Conservation (phyloP, 1,140 invertebrate species). For the Globodera ellingtonae region DNA sequence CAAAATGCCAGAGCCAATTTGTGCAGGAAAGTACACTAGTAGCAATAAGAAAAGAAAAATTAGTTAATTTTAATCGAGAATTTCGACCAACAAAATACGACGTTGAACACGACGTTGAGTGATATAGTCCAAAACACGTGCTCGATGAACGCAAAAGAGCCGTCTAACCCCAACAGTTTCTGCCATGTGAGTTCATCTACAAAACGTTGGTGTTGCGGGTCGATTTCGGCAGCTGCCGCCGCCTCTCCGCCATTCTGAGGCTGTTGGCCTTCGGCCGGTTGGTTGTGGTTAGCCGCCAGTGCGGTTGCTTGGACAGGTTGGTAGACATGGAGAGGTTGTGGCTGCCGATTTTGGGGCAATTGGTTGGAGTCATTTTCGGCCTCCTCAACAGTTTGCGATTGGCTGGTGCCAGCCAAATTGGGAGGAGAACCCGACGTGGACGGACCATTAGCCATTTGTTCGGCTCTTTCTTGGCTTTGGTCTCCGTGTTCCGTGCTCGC, state of each 20-base stretch:
- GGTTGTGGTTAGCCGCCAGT: constrained; percentile 2
- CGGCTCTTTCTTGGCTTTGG: neutral
- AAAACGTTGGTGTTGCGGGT: constrained; percentile 70
- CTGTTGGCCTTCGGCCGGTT: constrained; percentile 13
- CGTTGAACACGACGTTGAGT: constrained; percentile 90
- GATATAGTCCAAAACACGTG: constrained; percentile 98
- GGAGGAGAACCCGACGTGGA: neutral
- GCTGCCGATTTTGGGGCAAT: neutral
- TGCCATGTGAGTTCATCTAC: constrained; percentile 98
- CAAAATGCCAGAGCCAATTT: constrained; percentile 83
- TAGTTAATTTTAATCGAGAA: neutral
- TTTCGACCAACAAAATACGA: constrained; percentile 71
- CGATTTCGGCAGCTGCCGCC: constrained; percentile 15
- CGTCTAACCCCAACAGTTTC: constrained; percentile 88
- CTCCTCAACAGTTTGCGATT: neutral
- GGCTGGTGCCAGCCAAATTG: neutral
- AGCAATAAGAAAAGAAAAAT: constrained; percentile 69
- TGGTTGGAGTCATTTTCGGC: neutral
- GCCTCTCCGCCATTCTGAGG: constrained; percentile 78
- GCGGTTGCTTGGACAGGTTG: constrained; percentile 12
- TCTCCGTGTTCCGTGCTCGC: neutral
- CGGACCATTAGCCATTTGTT: neutral
- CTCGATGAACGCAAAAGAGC: constrained; percentile 92
- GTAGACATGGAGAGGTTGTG: neutral
- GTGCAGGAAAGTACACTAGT: constrained; percentile 91